phyloP scores from a whole-genome alignment of 2,113 vertebrate species.

The Paradisaea rubra region DNA sequence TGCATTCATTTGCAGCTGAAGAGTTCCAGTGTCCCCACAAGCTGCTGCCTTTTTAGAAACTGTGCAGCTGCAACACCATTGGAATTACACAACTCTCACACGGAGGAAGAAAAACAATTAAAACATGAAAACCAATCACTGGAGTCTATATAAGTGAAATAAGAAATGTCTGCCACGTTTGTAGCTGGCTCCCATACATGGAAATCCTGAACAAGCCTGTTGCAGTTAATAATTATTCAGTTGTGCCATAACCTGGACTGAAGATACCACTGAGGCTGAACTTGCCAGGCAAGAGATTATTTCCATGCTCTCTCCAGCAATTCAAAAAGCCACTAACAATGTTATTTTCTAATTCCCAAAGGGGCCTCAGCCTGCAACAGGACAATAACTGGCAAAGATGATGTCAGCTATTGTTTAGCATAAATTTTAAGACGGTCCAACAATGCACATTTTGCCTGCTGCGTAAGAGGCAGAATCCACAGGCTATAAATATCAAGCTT shows the following conservation, averaged over 20 bases:
- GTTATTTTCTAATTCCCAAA: constrained; percentile 3
- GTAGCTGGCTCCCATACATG: not conserved
- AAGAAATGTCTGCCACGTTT: not conserved
- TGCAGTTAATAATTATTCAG: not conserved
- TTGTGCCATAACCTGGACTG: not conserved
- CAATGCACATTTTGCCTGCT: not conserved
- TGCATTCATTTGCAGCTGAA: not conserved
- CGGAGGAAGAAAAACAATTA: not conserved
- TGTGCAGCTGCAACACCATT: not conserved
- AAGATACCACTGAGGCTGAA: not conserved
- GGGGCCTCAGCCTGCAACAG: not conserved
- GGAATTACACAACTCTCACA: not conserved
- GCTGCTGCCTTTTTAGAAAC: constrained; percentile 8
- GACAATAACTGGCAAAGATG: constrained; percentile 8
- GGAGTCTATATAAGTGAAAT: not conserved
- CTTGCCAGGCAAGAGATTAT: not conserved
- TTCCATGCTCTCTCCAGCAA: not conserved
- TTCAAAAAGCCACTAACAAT: not conserved
- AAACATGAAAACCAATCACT: not conserved
- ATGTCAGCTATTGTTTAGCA: constrained; percentile 16
- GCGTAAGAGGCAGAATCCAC: not conserved
- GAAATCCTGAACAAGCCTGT: not conserved
- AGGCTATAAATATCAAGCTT: not conserved
- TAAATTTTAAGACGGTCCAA: not conserved
- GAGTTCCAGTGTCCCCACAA: constrained; percentile 7